phyloP scores from a whole-genome alignment of 2,113 vertebrate genomes.

The Lepisosteus oculatus region DNA sequence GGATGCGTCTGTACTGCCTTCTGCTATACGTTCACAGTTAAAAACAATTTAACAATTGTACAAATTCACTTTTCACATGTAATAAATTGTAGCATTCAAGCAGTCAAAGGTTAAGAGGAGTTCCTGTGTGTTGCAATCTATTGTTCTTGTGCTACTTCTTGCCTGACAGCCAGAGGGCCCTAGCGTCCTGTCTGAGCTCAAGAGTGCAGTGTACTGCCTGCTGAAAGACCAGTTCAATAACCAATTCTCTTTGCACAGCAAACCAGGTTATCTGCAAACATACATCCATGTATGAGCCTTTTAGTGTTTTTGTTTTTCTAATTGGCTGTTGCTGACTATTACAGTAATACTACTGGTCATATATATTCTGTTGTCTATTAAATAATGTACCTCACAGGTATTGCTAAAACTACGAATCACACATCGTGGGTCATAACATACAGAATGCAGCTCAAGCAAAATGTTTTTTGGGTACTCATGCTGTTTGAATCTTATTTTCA shows the following conservation, averaged over 20 bases:
- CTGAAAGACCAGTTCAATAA: background rate
- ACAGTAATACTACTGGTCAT: background rate
- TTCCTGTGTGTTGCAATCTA: background rate
- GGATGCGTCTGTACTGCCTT: too few relatives aligned
- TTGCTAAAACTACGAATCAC: background rate
- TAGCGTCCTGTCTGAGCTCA: slow-evolving; percentile 39
- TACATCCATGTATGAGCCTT: background rate
- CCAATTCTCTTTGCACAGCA: background rate
- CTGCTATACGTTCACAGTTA: too few relatives aligned
- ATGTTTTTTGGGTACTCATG: too few relatives aligned
- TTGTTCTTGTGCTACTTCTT: slow-evolving; percentile 19
- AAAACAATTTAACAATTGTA: too few relatives aligned
- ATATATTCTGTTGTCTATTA: background rate
- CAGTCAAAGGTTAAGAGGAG: slow-evolving; percentile 14
- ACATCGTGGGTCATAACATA: background rate
- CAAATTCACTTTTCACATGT: too few relatives aligned
- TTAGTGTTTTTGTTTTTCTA: background rate
- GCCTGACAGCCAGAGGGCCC: slow-evolving; percentile 57
- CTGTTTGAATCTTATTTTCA: background rate
- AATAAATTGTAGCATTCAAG: background rate
- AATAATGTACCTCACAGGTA: background rate
- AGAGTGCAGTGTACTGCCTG: background rate
- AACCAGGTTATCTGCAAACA: background rate
- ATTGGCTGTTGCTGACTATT: background rate
- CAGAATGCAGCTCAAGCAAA: too few relatives aligned